Conservation (phyloP, 92 coral and sea anemone genomes). For the Diadumene lineata region DNA sequence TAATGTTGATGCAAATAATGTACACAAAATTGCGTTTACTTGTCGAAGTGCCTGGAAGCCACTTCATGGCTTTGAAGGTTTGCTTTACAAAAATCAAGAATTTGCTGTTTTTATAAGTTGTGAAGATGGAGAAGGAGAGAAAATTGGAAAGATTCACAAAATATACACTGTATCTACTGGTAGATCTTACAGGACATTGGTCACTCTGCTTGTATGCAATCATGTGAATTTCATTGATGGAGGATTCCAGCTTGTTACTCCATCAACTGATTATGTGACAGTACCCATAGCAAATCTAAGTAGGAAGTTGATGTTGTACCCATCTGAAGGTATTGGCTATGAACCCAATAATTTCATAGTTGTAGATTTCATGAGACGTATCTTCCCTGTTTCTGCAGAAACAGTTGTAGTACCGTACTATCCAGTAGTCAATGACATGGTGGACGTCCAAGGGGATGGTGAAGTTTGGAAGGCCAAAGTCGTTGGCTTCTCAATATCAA, state of each 20-base stretch:
- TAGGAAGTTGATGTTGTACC: slow-evolving; percentile 63
- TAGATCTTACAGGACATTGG: slow-evolving; percentile 35
- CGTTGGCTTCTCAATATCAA: slow-evolving; percentile 3
- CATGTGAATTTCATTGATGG: slow-evolving; percentile 11
- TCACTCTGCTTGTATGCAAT: slow-evolving; percentile 21
- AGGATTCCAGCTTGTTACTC: slow-evolving; percentile 29
- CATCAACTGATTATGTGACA: slow-evolving; percentile 42
- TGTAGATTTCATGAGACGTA: slow-evolving; percentile 47
- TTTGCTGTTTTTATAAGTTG: slow-evolving; percentile 53
- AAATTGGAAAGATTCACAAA: slow-evolving; percentile 37
- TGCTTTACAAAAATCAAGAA: slow-evolving; percentile 65
- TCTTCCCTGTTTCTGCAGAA: slow-evolving; percentile 49
- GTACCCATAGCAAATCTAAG: slow-evolving; percentile 53
- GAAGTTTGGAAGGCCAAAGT: slow-evolving; percentile 41
- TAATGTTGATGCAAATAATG: too few species aligned
- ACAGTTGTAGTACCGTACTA: slow-evolving; percentile 56
- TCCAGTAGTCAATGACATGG: slow-evolving; percentile 51
- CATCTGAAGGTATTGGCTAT: slow-evolving; percentile 17
- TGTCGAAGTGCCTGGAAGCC: slow-evolving; percentile 70
- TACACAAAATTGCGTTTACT: slow-evolving; percentile 40
- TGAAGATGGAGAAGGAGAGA: slow-evolving; percentile 65
- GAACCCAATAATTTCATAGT: slow-evolving; percentile 31
- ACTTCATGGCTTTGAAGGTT: slow-evolving; percentile 58
- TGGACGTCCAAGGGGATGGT: slow-evolving; percentile 32
- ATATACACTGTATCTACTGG: slow-evolving; percentile 32